phyloP scores from a whole-genome alignment of 2,888 invertebrate genomes.

The Eumacrocentrus americanus region DNA sequence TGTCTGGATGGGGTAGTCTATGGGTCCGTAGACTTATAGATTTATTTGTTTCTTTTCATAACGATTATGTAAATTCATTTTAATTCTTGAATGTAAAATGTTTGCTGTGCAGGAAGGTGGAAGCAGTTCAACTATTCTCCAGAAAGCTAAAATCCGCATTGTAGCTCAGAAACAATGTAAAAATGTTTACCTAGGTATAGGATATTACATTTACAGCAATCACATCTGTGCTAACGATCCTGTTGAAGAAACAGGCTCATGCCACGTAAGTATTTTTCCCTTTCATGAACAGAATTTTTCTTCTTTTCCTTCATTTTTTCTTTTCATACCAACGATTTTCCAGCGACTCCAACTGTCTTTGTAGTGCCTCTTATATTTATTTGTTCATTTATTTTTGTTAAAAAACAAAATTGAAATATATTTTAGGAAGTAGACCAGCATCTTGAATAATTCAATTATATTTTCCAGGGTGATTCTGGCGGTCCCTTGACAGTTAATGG shows the following conservation, averaged over 20 bases:
- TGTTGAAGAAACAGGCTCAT: constrained; percentile 34
- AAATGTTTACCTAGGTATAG: constrained; percentile 23
- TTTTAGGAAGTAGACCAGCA: too few relatives aligned
- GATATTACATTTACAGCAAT: constrained; percentile 31
- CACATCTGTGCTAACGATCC: constrained; percentile 39
- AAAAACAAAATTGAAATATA: too few relatives aligned
- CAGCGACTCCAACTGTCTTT: too few relatives aligned
- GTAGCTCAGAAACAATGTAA: constrained; percentile 64
- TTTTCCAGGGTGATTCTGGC: constrained; percentile 53
- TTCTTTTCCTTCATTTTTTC: background rate
- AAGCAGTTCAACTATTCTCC: constrained; percentile 52
- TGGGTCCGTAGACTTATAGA: constrained; percentile 39
- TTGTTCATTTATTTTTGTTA: too few relatives aligned
- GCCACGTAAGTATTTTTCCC: constrained; percentile 35
- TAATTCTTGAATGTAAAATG: background rate
- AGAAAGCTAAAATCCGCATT: constrained; percentile 65
- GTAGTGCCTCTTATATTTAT: background rate
- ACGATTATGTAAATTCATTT: background rate
- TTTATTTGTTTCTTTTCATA: background rate
- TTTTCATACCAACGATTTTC: too few relatives aligned
- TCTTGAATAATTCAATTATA: background rate
- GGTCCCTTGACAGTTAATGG: constrained; percentile 50
- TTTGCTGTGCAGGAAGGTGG: constrained; percentile 42
- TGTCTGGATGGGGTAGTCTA: constrained; percentile 53
- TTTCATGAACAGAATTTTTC: background rate